Conservation (phyloP, 2,113 vertebrate species). For the Balaeniceps rex region DNA sequence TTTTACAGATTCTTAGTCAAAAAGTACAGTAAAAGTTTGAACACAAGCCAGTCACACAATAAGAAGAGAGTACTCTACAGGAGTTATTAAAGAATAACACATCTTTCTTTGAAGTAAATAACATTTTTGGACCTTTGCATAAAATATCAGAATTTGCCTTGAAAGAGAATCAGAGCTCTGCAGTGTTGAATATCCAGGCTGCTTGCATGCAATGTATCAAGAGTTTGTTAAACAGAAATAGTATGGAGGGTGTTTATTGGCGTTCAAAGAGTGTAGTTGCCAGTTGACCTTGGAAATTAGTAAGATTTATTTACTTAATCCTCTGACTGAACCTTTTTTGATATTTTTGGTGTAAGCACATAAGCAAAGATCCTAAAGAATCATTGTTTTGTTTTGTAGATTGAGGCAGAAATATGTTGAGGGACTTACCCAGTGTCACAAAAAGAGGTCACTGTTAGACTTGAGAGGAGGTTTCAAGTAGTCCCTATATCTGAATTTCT, state of each 20-base stretch:
- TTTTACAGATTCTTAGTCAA: background rate
- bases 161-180: background rate
- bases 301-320: background rate
- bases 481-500: background rate
- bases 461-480: background rate
- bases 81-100: background rate
- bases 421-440: background rate
- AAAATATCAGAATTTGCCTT: background rate
- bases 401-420: background rate
- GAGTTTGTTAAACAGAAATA: background rate
- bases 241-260: background rate
- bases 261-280: background rate
- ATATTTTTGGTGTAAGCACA: background rate
- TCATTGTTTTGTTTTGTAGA: background rate
- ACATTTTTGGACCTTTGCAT: background rate
- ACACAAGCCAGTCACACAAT: background rate
- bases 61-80: background rate
- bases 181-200: background rate
- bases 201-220: background rate
- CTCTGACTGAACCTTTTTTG: background rate
- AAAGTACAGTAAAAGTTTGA: background rate
- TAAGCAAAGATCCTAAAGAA: background rate
- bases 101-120: background rate
- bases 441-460: background rate
- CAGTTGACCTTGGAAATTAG: background rate